phyloP scores from a whole-genome alignment of 2,888 invertebrate genomes.

The Ophion ellenae region DNA sequence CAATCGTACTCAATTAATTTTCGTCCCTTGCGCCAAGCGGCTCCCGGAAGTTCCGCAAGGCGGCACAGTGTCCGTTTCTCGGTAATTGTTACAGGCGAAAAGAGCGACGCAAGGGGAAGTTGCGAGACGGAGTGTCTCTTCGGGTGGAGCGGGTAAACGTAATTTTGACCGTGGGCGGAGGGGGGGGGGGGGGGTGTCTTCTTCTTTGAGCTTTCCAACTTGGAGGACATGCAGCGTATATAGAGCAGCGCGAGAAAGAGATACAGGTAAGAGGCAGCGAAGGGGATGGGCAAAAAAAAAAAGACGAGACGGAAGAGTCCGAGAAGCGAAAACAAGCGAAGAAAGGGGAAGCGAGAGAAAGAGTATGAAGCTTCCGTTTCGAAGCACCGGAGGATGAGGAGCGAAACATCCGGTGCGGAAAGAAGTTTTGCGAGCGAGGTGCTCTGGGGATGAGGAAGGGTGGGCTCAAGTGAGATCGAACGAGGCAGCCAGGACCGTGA shows the following conservation, averaged over 20 bases:
- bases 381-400: slow-evolving; percentile 13
- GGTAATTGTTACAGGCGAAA: slow-evolving; percentile 44
- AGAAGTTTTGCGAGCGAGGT: slow-evolving; percentile 26
- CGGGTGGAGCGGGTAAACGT: slow-evolving; percentile 26
- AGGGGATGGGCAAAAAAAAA: not conserved
- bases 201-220: slow-evolving; percentile 47
- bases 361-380: slow-evolving; percentile 24
- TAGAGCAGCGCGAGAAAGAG: slow-evolving; percentile 3
- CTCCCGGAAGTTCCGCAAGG: not conserved
- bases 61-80: slow-evolving; percentile 28
- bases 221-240: slow-evolving; percentile 20
- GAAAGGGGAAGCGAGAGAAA: slow-evolving; percentile 27
- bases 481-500: slow-evolving; percentile 15
- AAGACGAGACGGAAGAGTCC: not conserved
- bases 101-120: not conserved
- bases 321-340: slow-evolving; percentile 28
- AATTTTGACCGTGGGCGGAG: slow-evolving; percentile 20
- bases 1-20: slow-evolving; percentile 44
- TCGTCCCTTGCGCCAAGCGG: not conserved
- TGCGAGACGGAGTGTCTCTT: slow-evolving; percentile 12
- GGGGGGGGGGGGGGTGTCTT: not conserved
- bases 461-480: slow-evolving; percentile 11
- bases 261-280: not conserved
- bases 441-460: slow-evolving; percentile 8
- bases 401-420: slow-evolving; percentile 54